These are phyloP conservation scores for Bruchidius siliquastri DNA, from an alignment of 2,888 invertebrate species.

Conservation along the genomic window DNA sequence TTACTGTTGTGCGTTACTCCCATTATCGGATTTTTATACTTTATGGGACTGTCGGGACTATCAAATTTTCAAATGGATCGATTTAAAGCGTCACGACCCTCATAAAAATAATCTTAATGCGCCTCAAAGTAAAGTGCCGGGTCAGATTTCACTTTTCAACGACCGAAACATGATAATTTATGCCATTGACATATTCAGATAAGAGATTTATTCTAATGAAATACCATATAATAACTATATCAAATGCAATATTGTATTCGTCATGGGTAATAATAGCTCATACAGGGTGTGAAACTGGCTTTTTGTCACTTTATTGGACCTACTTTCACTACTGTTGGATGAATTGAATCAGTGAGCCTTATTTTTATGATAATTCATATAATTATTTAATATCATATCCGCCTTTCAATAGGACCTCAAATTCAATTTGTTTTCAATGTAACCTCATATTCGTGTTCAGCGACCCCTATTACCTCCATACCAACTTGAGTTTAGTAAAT, in stretches of 20 bases:
- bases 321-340: too few species aligned
- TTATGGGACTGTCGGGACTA: neutral
- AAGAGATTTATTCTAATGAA: neutral
- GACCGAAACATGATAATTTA: neutral
- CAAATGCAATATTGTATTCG: neutral
- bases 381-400: too few species aligned
- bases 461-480: too few species aligned
- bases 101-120: constrained; percentile 20
- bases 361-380: too few species aligned
- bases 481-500: too few species aligned
- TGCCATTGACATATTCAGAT: neutral
- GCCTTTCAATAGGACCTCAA: too few species aligned
- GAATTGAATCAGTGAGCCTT: too few species aligned
- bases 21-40: neutral
- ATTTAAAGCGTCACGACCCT: neutral
- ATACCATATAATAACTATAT: neutral
- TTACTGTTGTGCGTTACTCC: neutral
- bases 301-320: too few species aligned
- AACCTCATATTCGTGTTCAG: too few species aligned
- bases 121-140: neutral
- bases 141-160: constrained; percentile 2
- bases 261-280: neutral
- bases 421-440: too few species aligned
- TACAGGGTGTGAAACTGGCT: neutral
- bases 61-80: neutral